Evolutionary conservation across 23 tunicate genomes (phyloP).

Genomic region (Trididemnum nubilum): DNA sequence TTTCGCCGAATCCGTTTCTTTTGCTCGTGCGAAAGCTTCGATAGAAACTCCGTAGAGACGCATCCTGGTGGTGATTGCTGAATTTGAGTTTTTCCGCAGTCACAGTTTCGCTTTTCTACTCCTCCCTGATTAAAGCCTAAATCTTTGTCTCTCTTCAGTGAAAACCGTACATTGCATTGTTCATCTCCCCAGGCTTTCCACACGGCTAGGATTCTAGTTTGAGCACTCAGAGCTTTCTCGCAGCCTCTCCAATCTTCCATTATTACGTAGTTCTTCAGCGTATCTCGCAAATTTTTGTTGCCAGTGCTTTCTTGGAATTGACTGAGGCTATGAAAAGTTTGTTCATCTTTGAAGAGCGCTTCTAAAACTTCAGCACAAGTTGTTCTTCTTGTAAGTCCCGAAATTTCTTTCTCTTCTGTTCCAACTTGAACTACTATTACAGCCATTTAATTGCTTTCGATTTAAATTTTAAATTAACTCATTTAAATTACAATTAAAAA

Average conservation of each 20-base stretch:
- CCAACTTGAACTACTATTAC: slow-evolving; percentile 85
- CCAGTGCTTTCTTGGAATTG: slow-evolving; percentile 7
- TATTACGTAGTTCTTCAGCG: slow-evolving; percentile 64
- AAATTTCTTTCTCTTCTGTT: slow-evolving; percentile 71
- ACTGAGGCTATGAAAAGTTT: slow-evolving; percentile 5
- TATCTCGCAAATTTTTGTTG: slow-evolving; percentile 22
- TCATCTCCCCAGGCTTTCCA: slow-evolving; percentile 99
- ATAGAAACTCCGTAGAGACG: slow-evolving; percentile 36
- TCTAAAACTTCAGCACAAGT: slow-evolving; percentile 83
- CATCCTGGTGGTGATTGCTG: background rate
- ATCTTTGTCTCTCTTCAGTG: slow-evolving; percentile 62
- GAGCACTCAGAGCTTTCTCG: slow-evolving; percentile 85
- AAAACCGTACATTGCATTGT: slow-evolving; percentile 86
- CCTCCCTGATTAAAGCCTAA: slow-evolving; percentile 26
- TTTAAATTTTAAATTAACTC: background rate
- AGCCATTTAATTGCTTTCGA: slow-evolving; percentile 41
- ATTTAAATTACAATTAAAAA: too few relatives aligned
- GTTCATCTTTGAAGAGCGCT: slow-evolving; percentile 76
- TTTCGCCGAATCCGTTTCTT: slow-evolving; percentile 69
- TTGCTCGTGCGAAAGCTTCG: slow-evolving; percentile 68
- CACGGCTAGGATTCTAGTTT: slow-evolving; percentile 74
- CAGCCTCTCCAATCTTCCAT: slow-evolving; percentile 92
- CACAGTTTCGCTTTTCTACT: background rate
- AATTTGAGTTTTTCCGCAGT: background rate
- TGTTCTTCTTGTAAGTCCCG: slow-evolving; percentile 80